These are phyloP conservation scores for Melanotaenia trifasciata DNA, from an alignment of 2,797 vertebrate species.

Conservation along the genomic window DNA sequence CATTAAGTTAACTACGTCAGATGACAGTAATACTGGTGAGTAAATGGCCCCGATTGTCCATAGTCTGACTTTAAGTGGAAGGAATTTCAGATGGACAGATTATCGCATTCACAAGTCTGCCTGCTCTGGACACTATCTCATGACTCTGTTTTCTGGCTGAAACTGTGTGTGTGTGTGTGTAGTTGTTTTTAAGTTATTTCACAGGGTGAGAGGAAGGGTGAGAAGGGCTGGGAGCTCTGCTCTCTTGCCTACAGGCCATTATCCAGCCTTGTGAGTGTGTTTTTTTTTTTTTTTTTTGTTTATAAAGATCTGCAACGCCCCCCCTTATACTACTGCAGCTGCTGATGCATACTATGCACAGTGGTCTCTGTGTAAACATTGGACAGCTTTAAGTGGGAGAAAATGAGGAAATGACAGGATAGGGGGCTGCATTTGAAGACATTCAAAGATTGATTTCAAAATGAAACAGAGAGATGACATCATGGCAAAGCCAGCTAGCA, in stretches of 20 bases:
- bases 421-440: conserved; percentile 67
- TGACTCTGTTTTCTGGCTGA: conserved; percentile 64
- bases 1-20: conserved; percentile 73
- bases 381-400: conserved; percentile 75
- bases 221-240: conserved; percentile 45
- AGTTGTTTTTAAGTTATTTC: conserved; percentile 63
- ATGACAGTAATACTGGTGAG: conserved; percentile 73
- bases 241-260: conserved; percentile 54
- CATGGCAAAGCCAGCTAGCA: conserved; percentile 80
- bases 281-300: conserved; percentile 34
- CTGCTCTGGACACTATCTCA: conserved; percentile 70
- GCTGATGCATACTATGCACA: conserved; percentile 66
- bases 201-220: conserved; percentile 61
- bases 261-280: conserved; percentile 33
- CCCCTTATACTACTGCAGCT: conserved; percentile 58
- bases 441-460: conserved; percentile 75
- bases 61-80: conserved; percentile 75
- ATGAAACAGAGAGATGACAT: conserved; percentile 81
- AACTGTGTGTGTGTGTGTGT: conserved; percentile 37
- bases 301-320: conserved; percentile 65
- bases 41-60: conserved; percentile 80
- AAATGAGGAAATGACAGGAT: conserved; percentile 78
- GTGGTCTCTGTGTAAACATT: conserved; percentile 80
- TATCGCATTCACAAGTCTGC: conserved; percentile 72
- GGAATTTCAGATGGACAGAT: conserved; percentile 80